Conservation (phyloP, 2,113 vertebrate species). For the Chamaetylas fuelleborni region DNA sequence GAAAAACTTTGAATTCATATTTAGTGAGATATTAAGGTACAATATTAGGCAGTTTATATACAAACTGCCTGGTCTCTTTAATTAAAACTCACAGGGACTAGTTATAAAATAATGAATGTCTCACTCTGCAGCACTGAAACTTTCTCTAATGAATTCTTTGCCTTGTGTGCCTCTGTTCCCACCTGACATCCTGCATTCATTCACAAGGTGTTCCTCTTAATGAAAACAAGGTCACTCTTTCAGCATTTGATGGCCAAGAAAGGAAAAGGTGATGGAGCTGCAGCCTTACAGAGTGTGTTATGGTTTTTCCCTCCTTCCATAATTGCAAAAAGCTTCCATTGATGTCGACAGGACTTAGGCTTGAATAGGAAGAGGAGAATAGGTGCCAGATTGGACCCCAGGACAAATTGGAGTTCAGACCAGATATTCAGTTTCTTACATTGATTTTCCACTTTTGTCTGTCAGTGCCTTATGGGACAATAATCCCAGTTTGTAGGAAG, state of each 20-base stretch:
- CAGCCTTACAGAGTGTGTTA: not conserved
- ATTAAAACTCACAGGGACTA: conserved; percentile 11
- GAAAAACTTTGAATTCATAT: not conserved
- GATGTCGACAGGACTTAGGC: not conserved
- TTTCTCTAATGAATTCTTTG: conserved; percentile 52
- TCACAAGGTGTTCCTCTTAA: conserved; percentile 60
- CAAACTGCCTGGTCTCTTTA: not conserved
- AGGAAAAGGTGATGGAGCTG: conserved; percentile 26
- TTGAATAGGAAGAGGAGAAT: conserved; percentile 47
- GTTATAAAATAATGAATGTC: conserved; percentile 29
- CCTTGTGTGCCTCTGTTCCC: conserved; percentile 27
- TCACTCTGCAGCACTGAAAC: conserved; percentile 13
- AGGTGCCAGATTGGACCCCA: not conserved
- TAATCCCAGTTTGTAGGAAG: not conserved
- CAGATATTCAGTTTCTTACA: conserved; percentile 11
- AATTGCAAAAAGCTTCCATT: conserved; percentile 40
- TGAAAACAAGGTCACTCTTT: conserved; percentile 66
- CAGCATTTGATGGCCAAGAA: conserved; percentile 49
- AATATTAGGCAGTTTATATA: not conserved
- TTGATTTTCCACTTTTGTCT: conserved; percentile 12
- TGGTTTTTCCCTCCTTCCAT: not conserved
- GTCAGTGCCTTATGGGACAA: conserved; percentile 20
- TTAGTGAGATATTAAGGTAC: not conserved
- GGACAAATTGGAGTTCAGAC: conserved; percentile 40
- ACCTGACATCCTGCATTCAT: conserved; percentile 60